These are phyloP conservation scores for Steromphala cineraria DNA, from an alignment of 2,888 invertebrate species.

Conservation along the genomic window DNA sequence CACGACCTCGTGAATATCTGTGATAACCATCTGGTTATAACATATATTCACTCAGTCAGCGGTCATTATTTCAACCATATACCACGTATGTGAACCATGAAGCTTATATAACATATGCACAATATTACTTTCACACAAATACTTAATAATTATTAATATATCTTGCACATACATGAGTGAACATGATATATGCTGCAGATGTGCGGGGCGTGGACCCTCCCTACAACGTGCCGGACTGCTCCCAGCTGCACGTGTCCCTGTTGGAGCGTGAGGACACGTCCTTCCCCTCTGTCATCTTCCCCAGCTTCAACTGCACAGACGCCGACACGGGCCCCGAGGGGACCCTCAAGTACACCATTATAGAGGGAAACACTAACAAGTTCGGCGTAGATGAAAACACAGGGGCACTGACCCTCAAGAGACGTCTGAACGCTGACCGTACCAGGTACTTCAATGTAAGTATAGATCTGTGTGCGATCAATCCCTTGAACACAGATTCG, in stretches of 20 bases:
- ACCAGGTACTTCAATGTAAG: conserved; percentile 3
- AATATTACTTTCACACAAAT: too few species aligned
- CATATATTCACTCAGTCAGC: too few species aligned
- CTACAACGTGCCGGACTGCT: not conserved
- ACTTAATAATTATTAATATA: too few species aligned
- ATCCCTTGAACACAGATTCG: not conserved
- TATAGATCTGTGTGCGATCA: not conserved
- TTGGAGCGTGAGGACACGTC: not conserved
- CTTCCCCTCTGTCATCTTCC: not conserved
- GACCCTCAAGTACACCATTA: conserved; percentile 40
- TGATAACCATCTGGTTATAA: too few species aligned
- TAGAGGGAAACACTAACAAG: conserved; percentile 40
- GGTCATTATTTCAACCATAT: too few species aligned
- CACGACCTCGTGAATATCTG: too few species aligned
- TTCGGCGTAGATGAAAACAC: not conserved
- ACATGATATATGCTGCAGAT: too few species aligned
- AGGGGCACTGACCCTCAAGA: not conserved
- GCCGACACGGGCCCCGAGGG: conserved; percentile 33
- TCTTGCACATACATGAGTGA: too few species aligned
- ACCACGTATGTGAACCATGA: too few species aligned
- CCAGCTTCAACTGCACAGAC: conserved; percentile 38
- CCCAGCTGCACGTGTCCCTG: not conserved
- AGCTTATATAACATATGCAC: too few species aligned
- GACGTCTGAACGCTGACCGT: conserved; percentile 11
- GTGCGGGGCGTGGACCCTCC: not conserved